Conservation (phyloP, 2,113 vertebrate species). For the Microtus ochrogaster region DNA sequence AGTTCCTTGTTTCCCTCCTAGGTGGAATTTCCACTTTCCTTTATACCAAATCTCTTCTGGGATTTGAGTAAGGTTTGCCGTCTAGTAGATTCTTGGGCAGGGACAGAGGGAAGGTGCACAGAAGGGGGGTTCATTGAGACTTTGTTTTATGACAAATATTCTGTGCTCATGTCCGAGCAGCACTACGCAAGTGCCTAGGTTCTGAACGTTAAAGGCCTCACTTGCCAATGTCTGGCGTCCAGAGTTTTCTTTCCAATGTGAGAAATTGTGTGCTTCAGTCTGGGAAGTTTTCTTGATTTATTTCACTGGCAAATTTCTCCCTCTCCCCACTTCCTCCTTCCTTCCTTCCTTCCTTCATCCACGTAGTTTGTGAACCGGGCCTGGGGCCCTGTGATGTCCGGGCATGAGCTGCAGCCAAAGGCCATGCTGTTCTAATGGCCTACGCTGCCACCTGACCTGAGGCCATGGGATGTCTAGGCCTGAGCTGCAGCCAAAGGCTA, state of each 20-base stretch:
- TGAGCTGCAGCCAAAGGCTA: no score
- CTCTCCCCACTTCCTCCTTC: background rate
- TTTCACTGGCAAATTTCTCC: constrained; percentile 20
- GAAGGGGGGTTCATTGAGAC: background rate
- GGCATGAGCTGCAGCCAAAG: no score
- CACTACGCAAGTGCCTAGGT: background rate
- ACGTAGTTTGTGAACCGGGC: background rate
- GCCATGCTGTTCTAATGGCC: no score
- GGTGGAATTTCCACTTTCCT: background rate
- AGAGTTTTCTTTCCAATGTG: background rate
- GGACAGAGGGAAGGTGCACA: background rate
- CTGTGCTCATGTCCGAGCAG: background rate
- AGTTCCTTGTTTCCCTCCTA: background rate
- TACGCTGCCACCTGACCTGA: no score
- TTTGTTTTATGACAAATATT: background rate
- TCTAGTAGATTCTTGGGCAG: background rate
- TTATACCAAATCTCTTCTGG: background rate
- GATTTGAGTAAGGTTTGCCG: background rate
- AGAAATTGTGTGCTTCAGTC: background rate
- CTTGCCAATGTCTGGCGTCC: background rate
- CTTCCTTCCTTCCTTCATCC: background rate
- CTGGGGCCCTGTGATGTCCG: no score
- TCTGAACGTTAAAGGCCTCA: background rate
- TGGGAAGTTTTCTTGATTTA: constrained; percentile 16
- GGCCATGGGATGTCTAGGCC: no score